These are phyloP conservation scores for Papilio gigon DNA, from an alignment of 2,888 invertebrate genomes.

Conservation along the genomic window DNA sequence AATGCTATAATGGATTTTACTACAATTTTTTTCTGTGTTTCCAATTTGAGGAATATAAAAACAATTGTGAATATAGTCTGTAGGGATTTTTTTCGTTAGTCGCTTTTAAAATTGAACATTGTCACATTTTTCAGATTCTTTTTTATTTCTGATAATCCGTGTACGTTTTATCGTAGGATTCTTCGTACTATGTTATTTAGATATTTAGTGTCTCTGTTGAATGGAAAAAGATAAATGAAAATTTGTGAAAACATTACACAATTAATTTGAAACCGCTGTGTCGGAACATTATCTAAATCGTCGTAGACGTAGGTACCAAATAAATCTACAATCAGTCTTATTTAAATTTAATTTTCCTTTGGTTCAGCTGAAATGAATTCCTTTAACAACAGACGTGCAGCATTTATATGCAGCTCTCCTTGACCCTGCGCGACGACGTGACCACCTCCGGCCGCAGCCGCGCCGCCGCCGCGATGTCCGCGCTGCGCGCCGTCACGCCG, in stretches of 20 bases:
- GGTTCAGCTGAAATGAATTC: constrained; percentile 25
- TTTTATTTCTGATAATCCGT: not conserved
- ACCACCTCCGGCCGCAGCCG: constrained; percentile 89
- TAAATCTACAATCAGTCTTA: constrained; percentile 39
- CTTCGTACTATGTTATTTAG: constrained; percentile 7
- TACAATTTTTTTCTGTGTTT: no score
- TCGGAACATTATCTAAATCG: not conserved
- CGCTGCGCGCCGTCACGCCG: constrained; percentile 82
- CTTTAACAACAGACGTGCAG: constrained; percentile 10
- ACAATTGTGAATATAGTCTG: not conserved
- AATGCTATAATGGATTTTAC: not conserved
- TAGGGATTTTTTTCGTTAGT: not conserved
- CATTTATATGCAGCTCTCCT: constrained; percentile 92
- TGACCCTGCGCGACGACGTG: constrained; percentile 90
- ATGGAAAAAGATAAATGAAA: not conserved
- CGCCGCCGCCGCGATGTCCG: constrained; percentile 81
- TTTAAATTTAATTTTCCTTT: constrained; percentile 30
- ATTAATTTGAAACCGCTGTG: constrained; percentile 8
- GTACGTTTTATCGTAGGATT: constrained; percentile 2
- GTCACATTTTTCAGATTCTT: not conserved
- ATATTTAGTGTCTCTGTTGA: not conserved
- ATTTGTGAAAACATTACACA: not conserved
- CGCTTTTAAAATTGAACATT: not conserved
- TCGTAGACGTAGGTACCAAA: constrained; percentile 12
- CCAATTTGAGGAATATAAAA: no score